Base-by-base conservation (phyloP, 1,140 invertebrate species). In the Drosophila nannoptera region DNA sequence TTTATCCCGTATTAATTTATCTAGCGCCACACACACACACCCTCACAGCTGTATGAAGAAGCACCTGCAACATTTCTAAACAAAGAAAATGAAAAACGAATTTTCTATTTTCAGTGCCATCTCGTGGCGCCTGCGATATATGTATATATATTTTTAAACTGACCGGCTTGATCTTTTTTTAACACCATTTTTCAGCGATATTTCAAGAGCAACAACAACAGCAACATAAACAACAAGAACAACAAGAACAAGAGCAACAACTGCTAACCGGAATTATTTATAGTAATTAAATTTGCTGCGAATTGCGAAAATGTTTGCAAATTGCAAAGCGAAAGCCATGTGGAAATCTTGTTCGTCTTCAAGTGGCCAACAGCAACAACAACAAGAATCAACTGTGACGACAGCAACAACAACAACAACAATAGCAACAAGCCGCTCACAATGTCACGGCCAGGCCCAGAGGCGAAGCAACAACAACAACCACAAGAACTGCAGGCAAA, bases 111-210 rank as follows among this genome's bases (percentile, higher is more conserved):
- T 84, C 38, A 50, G 45, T 49, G 38, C 32, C 72, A 77, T 84
- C 78, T 22, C 3, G 73, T 73, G 65, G 69, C 38, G 42, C 53
- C 72, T 63, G 49, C 64, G 49, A 8, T 58, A 65, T 68, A 55
- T 58, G 68, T 68, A 55, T 83, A 82, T 68, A 55, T 83, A 82
- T 80, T 83, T 84, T 84, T 80, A 84, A 83, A 76, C 76, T 83
- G 68, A 83, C 75, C 75, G 68, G 64, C 80, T 78, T 83, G 69
- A 73, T 75, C 58, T 62, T 82, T 60, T 72, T 82, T 65, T 69
- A 69, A 64, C 67, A 58, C 70, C 75, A 71, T 77, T 58, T 63
- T 69, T 75, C 76, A 83, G 78, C 63, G 70, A 82, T 77, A 82
- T 71, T 77, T 82, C 78, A 75, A 61, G 49, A 70, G 65, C 56